Percentiles rank a stretch among this genome's conserved stretches.
Conservation (phyloP, 2,113 vertebrate species). For the Hemichromis elongatus region DNA sequence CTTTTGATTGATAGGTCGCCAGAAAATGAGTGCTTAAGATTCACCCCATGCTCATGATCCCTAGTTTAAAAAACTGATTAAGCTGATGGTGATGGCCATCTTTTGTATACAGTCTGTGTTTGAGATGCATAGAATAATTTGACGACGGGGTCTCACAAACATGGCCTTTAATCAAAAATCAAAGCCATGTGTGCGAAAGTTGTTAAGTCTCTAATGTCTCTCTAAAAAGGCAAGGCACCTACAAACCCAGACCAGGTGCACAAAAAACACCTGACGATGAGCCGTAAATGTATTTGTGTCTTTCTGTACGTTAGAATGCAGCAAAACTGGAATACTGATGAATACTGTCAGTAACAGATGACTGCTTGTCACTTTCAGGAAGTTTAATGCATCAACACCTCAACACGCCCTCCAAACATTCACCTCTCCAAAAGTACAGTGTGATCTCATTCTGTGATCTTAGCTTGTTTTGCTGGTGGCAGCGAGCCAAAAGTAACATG, state of each 20-base stretch:
- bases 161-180: not conserved
- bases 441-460: not conserved
- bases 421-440: not conserved
- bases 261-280: not conserved
- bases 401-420: not conserved
- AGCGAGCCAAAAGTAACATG: rapidly evolving
- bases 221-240: not conserved
- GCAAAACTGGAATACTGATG: not conserved
- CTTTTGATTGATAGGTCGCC: not conserved
- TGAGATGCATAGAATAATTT: not conserved
- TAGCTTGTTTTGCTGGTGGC: not conserved
- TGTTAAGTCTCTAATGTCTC: not conserved
- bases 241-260: not conserved
- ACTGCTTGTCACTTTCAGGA: not conserved
- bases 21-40: not conserved
- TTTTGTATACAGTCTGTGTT: not conserved
- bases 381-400: not conserved
- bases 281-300: rapidly evolving
- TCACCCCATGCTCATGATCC: rapidly evolving
- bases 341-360: not conserved
- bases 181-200: not conserved
- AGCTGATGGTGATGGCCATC: not conserved
- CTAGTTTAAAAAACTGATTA: not conserved
- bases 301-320: not conserved
- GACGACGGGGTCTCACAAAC: not conserved